Evolutionary conservation across 2,113 vertebrate genomes (phyloP), one percentile per base, ranked within the genome.

Genomic region (Rhodinocichla rosea): DNA sequence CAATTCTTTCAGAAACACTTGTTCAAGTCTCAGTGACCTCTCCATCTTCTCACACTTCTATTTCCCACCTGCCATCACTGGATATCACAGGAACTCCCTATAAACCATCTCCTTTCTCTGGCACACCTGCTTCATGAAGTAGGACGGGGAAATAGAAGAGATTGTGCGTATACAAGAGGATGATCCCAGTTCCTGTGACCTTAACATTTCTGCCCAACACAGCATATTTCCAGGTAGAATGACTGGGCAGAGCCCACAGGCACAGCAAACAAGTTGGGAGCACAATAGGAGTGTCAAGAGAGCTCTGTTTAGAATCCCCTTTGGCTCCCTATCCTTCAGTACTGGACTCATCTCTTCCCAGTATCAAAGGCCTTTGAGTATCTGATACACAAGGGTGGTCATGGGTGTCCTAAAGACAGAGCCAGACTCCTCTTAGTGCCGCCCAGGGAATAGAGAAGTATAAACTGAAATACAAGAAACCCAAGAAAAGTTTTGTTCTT

Each of bases 11-110:
- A 13, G 14, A 53, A 91, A 50, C 26, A 21, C 7, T 52, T 79
- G 3, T 30, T 26, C 32, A 6, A 23, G 37, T 79, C 2, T 42
- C 7, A 6, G 9, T 40, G 50, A 57, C 16, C 18, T 32, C 32
- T 40, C 16, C 9, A 28, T 8, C 5, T 1, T 7, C 28, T 37
- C 70, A 53, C 0, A 1, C 10, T 28, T 88, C 8, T 37, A 26
- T 26, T 16, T 87, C 32, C 32, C 21, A 56, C 28, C 22, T 5
- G 5, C 9, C 42, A 52, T 6, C 6, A 3, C 4, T 53, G 28
- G 8, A 16, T 2, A 4, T 10, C 56, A 86, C 42, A 62, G 18
- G 11, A 92, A 26, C 22, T 30, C 15, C 8, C 44, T 22, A 23
- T 17, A 71, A 74, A 37, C 2, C 22, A 50, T 13, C 22, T 77